phyloP scores from a whole-genome alignment of 2,113 vertebrate genomes.

The Onychostruthus taczanowskii region DNA sequence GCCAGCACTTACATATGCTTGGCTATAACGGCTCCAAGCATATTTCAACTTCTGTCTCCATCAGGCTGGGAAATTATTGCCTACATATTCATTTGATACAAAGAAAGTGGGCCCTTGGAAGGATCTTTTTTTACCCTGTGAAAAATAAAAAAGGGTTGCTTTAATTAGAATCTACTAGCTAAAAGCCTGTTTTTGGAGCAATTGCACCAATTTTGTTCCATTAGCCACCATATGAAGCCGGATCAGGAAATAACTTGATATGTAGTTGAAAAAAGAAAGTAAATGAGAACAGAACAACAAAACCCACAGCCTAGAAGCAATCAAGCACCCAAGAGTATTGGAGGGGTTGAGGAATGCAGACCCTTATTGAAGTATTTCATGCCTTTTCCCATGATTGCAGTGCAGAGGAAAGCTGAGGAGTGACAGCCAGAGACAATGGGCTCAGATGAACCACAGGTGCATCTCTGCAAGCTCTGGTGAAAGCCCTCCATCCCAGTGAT shows the following conservation, averaged over 20 bases:
- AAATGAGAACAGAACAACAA: slow-evolving; percentile 9
- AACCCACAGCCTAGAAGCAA: not conserved
- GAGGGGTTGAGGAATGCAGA: not conserved
- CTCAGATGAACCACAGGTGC: not conserved
- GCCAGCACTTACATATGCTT: slow-evolving; percentile 20
- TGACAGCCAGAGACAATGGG: not conserved
- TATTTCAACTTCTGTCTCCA: slow-evolving; percentile 43
- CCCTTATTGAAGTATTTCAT: not conserved
- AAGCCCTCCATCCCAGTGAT: not conserved
- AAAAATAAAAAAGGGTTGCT: not conserved
- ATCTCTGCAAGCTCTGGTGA: not conserved
- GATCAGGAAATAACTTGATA: slow-evolving; percentile 14
- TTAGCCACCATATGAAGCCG: not conserved
- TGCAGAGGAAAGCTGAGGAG: not conserved
- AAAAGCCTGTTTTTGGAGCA: slow-evolving; percentile 17
- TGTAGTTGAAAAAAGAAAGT: not conserved
- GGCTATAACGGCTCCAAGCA: slow-evolving; percentile 18
- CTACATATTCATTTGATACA: slow-evolving; percentile 23
- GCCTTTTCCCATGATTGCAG: not conserved
- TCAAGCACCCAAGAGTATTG: not conserved
- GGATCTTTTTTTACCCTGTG: not conserved
- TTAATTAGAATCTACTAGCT: slow-evolving; percentile 43
- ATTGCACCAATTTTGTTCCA: slow-evolving; percentile 56
- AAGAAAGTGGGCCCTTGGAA: not conserved
- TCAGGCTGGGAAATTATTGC: slow-evolving; percentile 18